A percentile compares a stretch with the other conserved stretches of the same genome.
phyloP scores from a whole-genome alignment of 2,113 vertebrate species.

The Epinephelus lanceolatus region DNA sequence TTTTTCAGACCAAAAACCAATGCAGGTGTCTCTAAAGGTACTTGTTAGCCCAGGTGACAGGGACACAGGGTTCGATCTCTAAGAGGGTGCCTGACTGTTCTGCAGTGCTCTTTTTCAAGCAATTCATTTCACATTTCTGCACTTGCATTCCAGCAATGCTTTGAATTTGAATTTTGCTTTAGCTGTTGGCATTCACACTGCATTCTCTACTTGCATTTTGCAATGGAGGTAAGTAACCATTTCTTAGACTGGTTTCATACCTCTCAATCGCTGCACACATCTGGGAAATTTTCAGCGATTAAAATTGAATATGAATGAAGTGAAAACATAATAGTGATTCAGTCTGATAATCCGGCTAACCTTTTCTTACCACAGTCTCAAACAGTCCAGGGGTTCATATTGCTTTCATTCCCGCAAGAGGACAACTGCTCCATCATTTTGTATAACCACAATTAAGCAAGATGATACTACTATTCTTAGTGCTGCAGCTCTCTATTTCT shows the following conservation, averaged over 20 bases:
- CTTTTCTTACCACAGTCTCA: background rate
- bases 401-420: background rate
- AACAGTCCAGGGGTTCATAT: background rate
- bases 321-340: background rate
- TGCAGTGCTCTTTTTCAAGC: no score
- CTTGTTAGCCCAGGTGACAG: no score
- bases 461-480: background rate
- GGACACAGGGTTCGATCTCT: no score
- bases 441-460: background rate
- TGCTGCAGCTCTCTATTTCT: background rate
- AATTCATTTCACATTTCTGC: no score
- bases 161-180: no score
- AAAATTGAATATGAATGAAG: background rate
- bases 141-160: no score
- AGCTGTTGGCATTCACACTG: no score
- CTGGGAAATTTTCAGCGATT: background rate
- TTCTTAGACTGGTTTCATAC: constrained; percentile 1
- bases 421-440: background rate
- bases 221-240: background rate
- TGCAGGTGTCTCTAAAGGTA: no score
- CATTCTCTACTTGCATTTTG: no score
- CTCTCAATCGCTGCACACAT: background rate
- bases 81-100: no score
- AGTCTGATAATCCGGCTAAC: background rate
- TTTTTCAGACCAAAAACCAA: no score